Evolutionary conservation across 2,113 vertebrate species (phyloP).

Genomic region (Trinectes maculatus): DNA sequence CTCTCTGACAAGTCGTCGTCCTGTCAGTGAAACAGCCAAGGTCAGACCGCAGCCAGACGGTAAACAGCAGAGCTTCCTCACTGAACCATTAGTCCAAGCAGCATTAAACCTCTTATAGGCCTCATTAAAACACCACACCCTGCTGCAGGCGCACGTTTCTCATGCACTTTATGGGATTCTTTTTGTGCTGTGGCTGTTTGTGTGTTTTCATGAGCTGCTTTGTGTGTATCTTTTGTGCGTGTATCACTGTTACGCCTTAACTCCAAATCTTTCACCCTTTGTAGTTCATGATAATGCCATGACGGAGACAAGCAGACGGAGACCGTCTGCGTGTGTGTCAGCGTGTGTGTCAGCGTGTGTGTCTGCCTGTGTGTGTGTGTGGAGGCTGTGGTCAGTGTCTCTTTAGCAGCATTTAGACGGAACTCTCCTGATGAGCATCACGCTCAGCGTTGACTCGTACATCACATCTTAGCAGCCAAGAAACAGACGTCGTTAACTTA

Average conservation of each 20-base stretch:
- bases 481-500: background rate
- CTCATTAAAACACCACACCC: constrained; percentile 44
- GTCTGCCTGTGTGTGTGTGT: no score
- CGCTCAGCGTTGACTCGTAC: no score
- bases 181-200: background rate
- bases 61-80: constrained; percentile 47
- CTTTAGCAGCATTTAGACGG: no score
- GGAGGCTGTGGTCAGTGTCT: no score
- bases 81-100: constrained; percentile 46
- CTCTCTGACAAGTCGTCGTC: constrained; percentile 20
- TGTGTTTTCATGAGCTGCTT: no score
- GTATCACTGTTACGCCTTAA: no score
- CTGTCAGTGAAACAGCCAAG: constrained; percentile 37
- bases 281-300: no score
- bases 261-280: no score
- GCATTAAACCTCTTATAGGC: constrained; percentile 47
- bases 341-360: no score
- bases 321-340: no score
- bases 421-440: no score
- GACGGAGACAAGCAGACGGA: no score
- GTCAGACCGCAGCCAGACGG: constrained; percentile 54
- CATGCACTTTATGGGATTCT: constrained; percentile 4
- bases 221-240: background rate
- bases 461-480: background rate
- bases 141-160: background rate